These are phyloP conservation scores for Spondyliosoma cantharus DNA, from an alignment of 2,797 vertebrate species.

Conservation along the genomic window DNA sequence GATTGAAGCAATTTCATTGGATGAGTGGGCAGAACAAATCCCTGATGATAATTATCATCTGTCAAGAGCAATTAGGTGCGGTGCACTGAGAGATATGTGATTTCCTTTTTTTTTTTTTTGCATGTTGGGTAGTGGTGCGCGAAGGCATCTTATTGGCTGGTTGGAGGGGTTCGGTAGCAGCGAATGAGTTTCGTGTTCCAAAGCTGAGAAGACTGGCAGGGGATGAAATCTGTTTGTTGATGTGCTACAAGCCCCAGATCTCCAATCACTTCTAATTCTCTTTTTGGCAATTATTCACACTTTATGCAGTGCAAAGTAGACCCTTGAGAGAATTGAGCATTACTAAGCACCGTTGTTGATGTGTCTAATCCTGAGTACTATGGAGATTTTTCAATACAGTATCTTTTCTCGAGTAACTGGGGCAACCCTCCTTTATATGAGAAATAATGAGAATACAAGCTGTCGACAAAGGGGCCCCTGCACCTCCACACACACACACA, in stretches of 20 bases:
- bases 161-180: conserved; percentile 29
- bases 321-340: conserved; percentile 57
- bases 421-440: conserved; percentile 52
- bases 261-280: conserved; percentile 61
- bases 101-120: conserved; percentile 55
- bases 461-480: conserved; percentile 51
- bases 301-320: conserved; percentile 56
- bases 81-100: conserved; percentile 72
- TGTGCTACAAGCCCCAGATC: conserved; percentile 61
- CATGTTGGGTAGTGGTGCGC: conserved; percentile 56
- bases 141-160: conserved; percentile 64
- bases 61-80: conserved; percentile 80
- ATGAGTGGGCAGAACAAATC: conserved; percentile 77
- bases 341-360: conserved; percentile 62
- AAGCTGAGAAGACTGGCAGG: conserved; percentile 61
- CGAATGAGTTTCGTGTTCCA: conserved; percentile 48
- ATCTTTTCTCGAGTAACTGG: conserved; percentile 60
- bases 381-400: conserved; percentile 56
- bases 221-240: conserved; percentile 68
- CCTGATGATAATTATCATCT: conserved; percentile 81
- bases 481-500: conserved; percentile 26
- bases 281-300: conserved; percentile 73
- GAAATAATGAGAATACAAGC: conserved; percentile 68
- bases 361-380: conserved; percentile 58
- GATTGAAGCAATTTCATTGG: conserved; percentile 66